Percentiles rank a stretch among this genome's conserved stretches.
phyloP scores from a whole-genome alignment of 1,140 invertebrate genomes.

The Meloidogyne chitwoodi region DNA sequence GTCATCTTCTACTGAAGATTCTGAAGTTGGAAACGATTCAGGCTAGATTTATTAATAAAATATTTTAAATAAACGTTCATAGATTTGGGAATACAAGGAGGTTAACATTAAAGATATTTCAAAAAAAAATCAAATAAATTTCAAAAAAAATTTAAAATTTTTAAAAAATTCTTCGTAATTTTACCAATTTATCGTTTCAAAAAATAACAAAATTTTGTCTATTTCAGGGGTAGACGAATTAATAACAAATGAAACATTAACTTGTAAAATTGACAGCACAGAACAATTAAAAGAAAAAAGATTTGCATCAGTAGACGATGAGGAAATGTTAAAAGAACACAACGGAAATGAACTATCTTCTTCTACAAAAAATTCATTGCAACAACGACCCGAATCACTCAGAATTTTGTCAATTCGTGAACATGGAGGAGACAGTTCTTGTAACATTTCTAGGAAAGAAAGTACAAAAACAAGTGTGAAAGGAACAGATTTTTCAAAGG shows the following conservation, averaged over 20 bases:
- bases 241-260: neutral
- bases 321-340: neutral
- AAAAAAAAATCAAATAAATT: too few species aligned
- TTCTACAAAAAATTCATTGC: neutral
- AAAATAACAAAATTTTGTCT: neutral
- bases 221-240: slow-evolving; percentile 16
- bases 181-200: too few species aligned
- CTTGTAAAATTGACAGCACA: neutral
- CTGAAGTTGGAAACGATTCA: neutral
- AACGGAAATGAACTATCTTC: neutral
- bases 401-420: neutral
- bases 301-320: neutral
- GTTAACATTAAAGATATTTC: too few species aligned
- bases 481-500: neutral
- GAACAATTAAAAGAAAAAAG: neutral
- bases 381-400: neutral
- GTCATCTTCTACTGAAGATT: slow-evolving; percentile 1
- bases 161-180: too few species aligned
- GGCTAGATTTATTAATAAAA: neutral
- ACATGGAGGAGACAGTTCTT: neutral
- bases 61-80: too few species aligned
- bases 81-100: too few species aligned
- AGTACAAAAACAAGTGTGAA: neutral
- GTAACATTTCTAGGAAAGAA: neutral
- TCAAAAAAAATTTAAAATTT: too few species aligned